Evolutionary conservation across 1,140 invertebrate genomes (phyloP).

Genomic region (Trichoplusia ni): DNA sequence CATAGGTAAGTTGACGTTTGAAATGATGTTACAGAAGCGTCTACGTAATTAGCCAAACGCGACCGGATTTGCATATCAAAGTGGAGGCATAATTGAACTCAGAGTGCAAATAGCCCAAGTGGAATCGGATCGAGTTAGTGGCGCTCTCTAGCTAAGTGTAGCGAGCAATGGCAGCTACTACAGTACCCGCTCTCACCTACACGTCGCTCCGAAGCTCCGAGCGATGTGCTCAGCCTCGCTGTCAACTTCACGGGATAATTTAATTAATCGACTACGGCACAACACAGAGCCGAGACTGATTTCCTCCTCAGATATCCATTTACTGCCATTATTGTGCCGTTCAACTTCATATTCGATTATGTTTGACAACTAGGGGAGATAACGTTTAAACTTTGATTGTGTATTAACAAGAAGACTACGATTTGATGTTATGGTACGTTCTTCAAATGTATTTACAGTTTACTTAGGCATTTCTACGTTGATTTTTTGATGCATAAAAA

Average conservation of each 20-base stretch:
- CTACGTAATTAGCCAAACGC: slow-evolving; percentile 76
- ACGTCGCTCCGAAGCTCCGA: slow-evolving; percentile 27
- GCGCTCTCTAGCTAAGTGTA: slow-evolving; percentile 61
- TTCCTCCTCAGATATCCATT: slow-evolving; percentile 76
- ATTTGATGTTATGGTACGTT: background rate
- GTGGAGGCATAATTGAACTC: slow-evolving; percentile 75
- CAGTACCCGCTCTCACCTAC: slow-evolving; percentile 23
- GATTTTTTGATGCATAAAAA: too few relatives aligned
- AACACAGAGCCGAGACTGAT: slow-evolving; percentile 65
- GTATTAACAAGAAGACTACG: background rate
- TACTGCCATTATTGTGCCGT: slow-evolving; percentile 67
- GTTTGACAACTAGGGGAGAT: slow-evolving; percentile 25
- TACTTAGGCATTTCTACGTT: too few relatives aligned
- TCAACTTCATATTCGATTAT: slow-evolving; percentile 70
- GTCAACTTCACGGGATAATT: slow-evolving; percentile 64
- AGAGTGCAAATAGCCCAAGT: slow-evolving; percentile 76
- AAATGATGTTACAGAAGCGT: slow-evolving; percentile 65
- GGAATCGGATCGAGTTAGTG: slow-evolving; percentile 76
- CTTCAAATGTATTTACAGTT: too few relatives aligned
- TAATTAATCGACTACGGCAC: slow-evolving; percentile 73
- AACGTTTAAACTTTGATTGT: background rate
- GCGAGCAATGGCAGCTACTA: slow-evolving; percentile 45
- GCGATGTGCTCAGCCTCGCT: slow-evolving; percentile 40
- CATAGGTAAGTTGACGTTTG: slow-evolving; percentile 55
- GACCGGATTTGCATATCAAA: slow-evolving; percentile 79